phyloP scores from a whole-genome alignment of 1,140 invertebrate genomes.

The Ceratina japonica region DNA sequence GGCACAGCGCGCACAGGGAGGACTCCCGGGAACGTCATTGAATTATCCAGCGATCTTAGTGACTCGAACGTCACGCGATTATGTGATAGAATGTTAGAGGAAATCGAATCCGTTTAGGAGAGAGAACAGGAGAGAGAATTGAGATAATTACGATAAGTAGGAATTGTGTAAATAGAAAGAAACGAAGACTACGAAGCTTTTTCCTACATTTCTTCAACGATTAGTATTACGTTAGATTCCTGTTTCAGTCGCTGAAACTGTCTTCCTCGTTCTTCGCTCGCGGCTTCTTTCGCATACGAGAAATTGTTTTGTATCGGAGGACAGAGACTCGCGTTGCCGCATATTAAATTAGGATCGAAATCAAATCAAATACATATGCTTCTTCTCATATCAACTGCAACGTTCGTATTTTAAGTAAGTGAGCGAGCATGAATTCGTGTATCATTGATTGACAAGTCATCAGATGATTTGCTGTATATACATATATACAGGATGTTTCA shows the following conservation, averaged over 20 bases:
- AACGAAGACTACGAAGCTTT: constrained; percentile 3
- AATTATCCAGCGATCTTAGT: background rate
- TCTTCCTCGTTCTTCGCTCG: constrained; percentile 34
- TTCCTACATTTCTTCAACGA: constrained; percentile 19
- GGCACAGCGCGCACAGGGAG: constrained; percentile 83
- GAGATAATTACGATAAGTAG: constrained; percentile 6
- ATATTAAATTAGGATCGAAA: background rate
- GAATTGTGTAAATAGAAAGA: constrained; percentile 28
- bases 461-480: constrained; percentile 45
- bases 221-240: constrained; percentile 33
- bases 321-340: too few relatives aligned
- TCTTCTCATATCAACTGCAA: background rate
- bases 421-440: constrained; percentile 16
- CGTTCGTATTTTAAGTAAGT: background rate
- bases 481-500: too few relatives aligned
- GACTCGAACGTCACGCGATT: background rate
- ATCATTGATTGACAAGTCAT: constrained; percentile 11
- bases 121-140: background rate
- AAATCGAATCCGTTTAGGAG: background rate
- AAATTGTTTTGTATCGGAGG: background rate
- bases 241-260: constrained; percentile 13
- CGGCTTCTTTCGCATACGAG: background rate
- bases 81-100: constrained; percentile 14
- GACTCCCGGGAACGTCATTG: constrained; percentile 85
- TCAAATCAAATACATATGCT: too few relatives aligned